These are phyloP conservation scores for Leucophenga varia DNA, from an alignment of 1,140 invertebrate species.

Conservation along the genomic window DNA sequence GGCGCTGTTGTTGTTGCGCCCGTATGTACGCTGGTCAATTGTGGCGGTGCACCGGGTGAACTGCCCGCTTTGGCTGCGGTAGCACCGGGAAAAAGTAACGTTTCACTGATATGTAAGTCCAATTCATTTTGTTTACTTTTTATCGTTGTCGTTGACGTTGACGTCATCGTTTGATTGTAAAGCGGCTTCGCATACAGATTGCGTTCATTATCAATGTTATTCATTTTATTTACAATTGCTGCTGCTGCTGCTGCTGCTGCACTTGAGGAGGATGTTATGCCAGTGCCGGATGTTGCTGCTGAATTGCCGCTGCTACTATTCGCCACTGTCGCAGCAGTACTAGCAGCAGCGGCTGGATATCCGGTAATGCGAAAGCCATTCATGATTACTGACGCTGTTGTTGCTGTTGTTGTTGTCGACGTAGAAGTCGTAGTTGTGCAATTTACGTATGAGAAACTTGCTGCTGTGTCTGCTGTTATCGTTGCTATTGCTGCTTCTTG, in stretches of 20 bases:
- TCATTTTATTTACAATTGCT: constrained; percentile 1
- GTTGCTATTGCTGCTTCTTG: constrained; percentile 18
- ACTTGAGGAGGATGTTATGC: neutral
- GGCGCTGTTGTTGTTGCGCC: constrained; percentile 35
- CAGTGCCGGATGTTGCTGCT: neutral
- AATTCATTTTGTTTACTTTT: constrained; percentile 26
- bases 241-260: neutral
- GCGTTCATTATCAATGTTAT: constrained; percentile 13
- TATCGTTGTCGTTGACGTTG: neutral
- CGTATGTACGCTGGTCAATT: constrained; percentile 34
- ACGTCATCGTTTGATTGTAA: too few relatives aligned
- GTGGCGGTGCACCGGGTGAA: constrained; percentile 42
- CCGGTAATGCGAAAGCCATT: constrained; percentile 53
- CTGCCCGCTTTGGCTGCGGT: too few relatives aligned
- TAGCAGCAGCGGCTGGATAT: constrained; percentile 41
- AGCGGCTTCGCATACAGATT: too few relatives aligned
- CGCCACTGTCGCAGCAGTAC: constrained; percentile 22
- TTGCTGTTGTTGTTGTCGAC: constrained; percentile 18
- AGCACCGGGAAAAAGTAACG: constrained; percentile 36
- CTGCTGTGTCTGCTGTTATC: constrained; percentile 10
- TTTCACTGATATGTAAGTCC: constrained; percentile 47
- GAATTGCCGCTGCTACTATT: neutral
- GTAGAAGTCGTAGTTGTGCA: too few relatives aligned
- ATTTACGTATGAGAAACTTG: too few relatives aligned
- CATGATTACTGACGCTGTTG: constrained; percentile 24